Percentiles rank a stretch among this genome's conserved stretches.
Conservation (phyloP, 2,797 vertebrate genomes). For the Microtus obscurus region DNA sequence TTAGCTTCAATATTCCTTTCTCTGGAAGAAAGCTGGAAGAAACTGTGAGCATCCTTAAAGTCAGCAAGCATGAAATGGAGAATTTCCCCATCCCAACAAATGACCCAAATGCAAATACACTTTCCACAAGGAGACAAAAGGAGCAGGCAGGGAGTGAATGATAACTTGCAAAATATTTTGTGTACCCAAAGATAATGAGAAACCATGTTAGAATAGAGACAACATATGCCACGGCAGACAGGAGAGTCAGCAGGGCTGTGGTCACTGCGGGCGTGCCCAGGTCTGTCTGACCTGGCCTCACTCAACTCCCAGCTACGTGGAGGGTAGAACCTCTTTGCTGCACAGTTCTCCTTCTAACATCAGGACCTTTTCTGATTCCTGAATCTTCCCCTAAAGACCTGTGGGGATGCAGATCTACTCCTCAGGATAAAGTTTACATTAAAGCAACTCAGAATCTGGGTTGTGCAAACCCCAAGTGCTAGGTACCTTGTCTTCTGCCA, state of each 20-base stretch:
- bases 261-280: not conserved
- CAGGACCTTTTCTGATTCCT: conserved; percentile 37
- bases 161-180: not conserved
- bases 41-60: not conserved
- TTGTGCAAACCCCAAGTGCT: not conserved
- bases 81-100: not conserved
- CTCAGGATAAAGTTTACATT: conserved; percentile 44
- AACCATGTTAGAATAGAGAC: not conserved
- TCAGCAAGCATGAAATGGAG: conserved; percentile 2
- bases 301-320: conserved; percentile 43
- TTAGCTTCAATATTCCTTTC: not conserved
- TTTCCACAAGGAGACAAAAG: not conserved
- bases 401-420: not conserved
- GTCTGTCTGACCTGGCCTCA: not conserved
- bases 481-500: not conserved
- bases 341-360: not conserved
- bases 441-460: conserved; percentile 22
- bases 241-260: not conserved
- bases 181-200: not conserved
- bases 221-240: not conserved
- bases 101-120: not conserved
- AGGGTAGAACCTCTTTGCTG: conserved; percentile 52
- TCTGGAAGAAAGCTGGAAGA: not conserved
- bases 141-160: not conserved
- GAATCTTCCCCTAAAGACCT: conserved; percentile 48